Evolutionary conservation across 2,888 invertebrate genomes (phyloP).

Genomic region (Cordilura impudica): DNA sequence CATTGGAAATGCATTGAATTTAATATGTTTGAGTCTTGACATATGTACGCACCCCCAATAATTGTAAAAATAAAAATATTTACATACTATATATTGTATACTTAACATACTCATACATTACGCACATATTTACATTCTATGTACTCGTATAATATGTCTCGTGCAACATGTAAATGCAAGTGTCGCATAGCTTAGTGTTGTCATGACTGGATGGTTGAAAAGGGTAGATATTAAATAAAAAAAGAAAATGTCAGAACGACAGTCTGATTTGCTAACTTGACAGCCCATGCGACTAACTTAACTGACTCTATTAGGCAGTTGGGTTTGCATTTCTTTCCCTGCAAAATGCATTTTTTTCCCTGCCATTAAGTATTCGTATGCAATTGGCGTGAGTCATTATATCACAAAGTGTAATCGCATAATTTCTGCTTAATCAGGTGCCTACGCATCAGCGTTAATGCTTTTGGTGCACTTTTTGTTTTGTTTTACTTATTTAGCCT

Average conservation of each 20-base stretch:
- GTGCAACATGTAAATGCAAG: constrained; percentile 37
- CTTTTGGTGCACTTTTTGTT: constrained; percentile 27
- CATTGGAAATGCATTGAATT: constrained; percentile 46
- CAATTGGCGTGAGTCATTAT: constrained; percentile 51
- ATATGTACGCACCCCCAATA: constrained; percentile 52
- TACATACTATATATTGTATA: neutral
- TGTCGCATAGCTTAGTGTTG: constrained; percentile 27
- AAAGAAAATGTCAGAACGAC: constrained; percentile 14
- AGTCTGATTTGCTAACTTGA: constrained; percentile 4
- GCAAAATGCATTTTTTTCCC: neutral
- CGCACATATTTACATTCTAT: neutral
- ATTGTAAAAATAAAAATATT: neutral
- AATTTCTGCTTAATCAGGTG: constrained; percentile 72
- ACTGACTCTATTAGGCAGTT: constrained; percentile 9
- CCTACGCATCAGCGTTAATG: constrained; percentile 68
- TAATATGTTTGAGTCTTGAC: constrained; percentile 29
- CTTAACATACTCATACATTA: neutral
- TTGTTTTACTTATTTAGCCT: neutral
- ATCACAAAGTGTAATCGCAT: constrained; percentile 67
- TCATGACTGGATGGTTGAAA: neutral
- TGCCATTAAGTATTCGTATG: constrained; percentile 4
- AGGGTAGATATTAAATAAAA: neutral
- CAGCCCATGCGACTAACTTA: constrained; percentile 49
- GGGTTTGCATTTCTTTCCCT: neutral
- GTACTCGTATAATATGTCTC: constrained; percentile 25